phyloP scores from a whole-genome alignment of 1,140 invertebrate genomes.

The Armadillidium nasatum region DNA sequence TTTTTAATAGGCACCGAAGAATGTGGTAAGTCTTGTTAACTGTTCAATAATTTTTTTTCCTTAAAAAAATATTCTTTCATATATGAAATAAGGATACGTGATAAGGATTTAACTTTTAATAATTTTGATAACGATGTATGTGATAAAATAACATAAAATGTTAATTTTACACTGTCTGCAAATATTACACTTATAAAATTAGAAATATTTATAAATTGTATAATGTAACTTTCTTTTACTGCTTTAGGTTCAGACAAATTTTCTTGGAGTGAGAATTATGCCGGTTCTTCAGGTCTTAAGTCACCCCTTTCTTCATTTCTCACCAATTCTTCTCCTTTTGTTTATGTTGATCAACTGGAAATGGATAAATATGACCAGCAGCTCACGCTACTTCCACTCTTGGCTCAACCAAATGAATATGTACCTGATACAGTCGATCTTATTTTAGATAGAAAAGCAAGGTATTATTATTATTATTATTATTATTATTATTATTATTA shows the following conservation, averaged over 20 bases:
- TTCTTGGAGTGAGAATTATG: slow-evolving; percentile 72
- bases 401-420: slow-evolving; percentile 63
- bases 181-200: too few species aligned
- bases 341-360: slow-evolving; percentile 61
- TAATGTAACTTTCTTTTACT: too few species aligned
- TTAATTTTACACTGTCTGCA: too few species aligned
- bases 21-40: slow-evolving; percentile 49
- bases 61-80: neutral
- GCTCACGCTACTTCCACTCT: slow-evolving; percentile 61
- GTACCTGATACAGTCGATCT: slow-evolving; percentile 86
- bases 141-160: too few species aligned
- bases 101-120: too few species aligned
- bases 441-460: slow-evolving; percentile 73
- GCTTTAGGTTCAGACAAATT: slow-evolving; percentile 56
- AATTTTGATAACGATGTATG: too few species aligned
- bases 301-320: slow-evolving; percentile 51
- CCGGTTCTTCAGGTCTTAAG: slow-evolving; percentile 64
- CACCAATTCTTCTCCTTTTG: slow-evolving; percentile 29
- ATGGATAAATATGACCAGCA: slow-evolving; percentile 62
- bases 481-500: slow-evolving; percentile 38
- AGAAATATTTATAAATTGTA: too few species aligned
- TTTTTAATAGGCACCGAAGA: slow-evolving; percentile 67
- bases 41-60: slow-evolving; percentile 24
- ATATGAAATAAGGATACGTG: too few species aligned
- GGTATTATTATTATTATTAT: slow-evolving; percentile 43